Evolutionary conservation across 1,140 invertebrate species (phyloP), one percentile per base, ranked within the genome.

Genomic region (Notospermus geniculatus): DNA sequence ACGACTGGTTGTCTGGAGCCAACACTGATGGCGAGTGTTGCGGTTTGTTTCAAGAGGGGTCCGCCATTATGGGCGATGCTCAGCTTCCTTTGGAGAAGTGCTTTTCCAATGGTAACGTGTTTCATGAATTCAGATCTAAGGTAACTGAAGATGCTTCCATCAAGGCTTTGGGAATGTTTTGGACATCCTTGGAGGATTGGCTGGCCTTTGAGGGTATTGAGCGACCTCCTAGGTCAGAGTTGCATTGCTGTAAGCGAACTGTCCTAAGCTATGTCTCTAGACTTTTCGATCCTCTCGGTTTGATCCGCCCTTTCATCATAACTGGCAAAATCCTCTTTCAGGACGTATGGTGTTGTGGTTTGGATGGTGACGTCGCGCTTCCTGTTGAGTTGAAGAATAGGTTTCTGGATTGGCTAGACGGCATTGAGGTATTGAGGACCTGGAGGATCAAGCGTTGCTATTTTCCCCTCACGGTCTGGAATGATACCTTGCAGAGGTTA

Each of bases 1-100:
- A 85, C 63, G 82, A 84, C 67, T 52, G 80, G 1, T 45, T 82
- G 23, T 72, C 71, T 19, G 80, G 83, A 4, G 64, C 63, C 0
- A 30, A 73, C 1, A 71, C 68, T 1, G 46, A 76, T 19, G 63
- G 78, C 58, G 68, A 79, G 61, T 74, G 76, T 17, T n/a, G 64
- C 0, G 17, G 53, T 2, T n/a, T 80, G 9, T 56, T 69, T 46
- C 25, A 64, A 7, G 50, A 53, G 22, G 50, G 17, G 9, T 9
- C 17, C 22, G 9, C 11, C 22, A 53, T 53, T 11, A 53, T 53
- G 50, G 17, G 11, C 9, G 9, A 53, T n/a, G 50, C 50, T 53
- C 17, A 23, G 17, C 17, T 53, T 17, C 9, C 9, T n/a, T 23
- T 53, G 11, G 9, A 17, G 11, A 53, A 53, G 50, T 53, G 50